Percentiles rank a stretch among this genome's conserved stretches.
phyloP scores from a whole-genome alignment of 2,888 invertebrate genomes.

The Philereme transversata region DNA sequence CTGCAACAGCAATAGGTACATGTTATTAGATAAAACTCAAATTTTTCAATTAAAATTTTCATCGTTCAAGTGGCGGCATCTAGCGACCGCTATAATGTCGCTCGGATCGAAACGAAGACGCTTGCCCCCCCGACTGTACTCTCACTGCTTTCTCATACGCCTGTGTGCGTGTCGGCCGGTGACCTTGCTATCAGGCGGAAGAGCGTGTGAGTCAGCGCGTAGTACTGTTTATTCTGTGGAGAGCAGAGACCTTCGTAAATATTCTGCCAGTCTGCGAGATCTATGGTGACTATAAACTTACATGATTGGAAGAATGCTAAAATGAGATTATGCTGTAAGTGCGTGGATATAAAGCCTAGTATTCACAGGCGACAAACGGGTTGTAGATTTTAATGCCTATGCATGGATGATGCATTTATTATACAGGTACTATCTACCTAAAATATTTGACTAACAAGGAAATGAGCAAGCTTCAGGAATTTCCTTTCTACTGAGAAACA shows the following conservation, averaged over 20 bases:
- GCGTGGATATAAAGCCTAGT: too few relatives aligned
- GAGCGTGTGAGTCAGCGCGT: slow-evolving; percentile 74
- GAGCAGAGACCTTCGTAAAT: slow-evolving; percentile 41
- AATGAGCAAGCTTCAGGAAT: too few relatives aligned
- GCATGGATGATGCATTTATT: too few relatives aligned
- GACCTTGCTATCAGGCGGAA: slow-evolving; percentile 84
- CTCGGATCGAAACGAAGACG: slow-evolving; percentile 13
- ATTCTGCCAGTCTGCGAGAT: slow-evolving; percentile 28
- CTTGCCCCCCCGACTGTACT: slow-evolving; percentile 67
- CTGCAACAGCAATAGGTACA: too few relatives aligned
- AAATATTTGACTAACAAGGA: too few relatives aligned
- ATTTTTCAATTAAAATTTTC: too few relatives aligned
- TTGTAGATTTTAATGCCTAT: too few relatives aligned
- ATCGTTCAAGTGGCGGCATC: slow-evolving; percentile 10
- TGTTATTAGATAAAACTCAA: too few relatives aligned
- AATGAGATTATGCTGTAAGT: background rate
- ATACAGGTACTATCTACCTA: too few relatives aligned
- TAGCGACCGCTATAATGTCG: slow-evolving; percentile 6
- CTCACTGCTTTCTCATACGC: slow-evolving; percentile 76
- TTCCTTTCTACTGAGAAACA: too few relatives aligned
- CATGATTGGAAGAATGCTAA: background rate
- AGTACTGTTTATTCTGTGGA: slow-evolving; percentile 43
- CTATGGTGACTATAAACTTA: slow-evolving; percentile 4
- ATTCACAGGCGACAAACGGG: too few relatives aligned
- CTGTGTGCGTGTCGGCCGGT: slow-evolving; percentile 69